A percentile compares a stretch with the other conserved stretches of the same genome.
These are phyloP conservation scores for Macrosoma leucophasiata DNA, from an alignment of 2,888 invertebrate species.

Conservation along the genomic window DNA sequence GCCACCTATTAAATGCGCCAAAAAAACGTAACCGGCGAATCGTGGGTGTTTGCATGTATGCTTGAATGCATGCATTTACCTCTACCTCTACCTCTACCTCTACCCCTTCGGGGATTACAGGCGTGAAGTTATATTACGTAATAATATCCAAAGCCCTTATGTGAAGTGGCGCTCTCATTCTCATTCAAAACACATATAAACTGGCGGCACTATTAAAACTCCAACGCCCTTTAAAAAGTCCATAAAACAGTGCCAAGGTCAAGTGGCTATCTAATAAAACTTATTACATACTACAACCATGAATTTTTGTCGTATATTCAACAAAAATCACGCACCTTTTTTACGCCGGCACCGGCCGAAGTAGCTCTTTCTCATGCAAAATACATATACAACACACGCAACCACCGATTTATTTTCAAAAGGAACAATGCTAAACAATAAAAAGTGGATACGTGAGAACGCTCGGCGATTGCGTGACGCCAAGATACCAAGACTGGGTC, in stretches of 20 bases:
- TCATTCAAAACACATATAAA: too few relatives aligned
- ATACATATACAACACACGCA: slow-evolving; percentile 41
- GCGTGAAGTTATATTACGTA: too few relatives aligned
- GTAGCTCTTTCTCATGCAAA: slow-evolving; percentile 45
- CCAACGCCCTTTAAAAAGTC: background rate
- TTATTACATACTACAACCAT: slow-evolving; percentile 35
- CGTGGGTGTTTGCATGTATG: too few relatives aligned
- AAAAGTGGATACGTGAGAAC: slow-evolving; percentile 35
- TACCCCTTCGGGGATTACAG: too few relatives aligned
- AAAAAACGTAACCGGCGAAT: too few relatives aligned
- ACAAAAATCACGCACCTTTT: slow-evolving; percentile 49
- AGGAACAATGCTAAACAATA: slow-evolving; percentile 41
- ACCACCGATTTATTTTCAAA: slow-evolving; percentile 38
- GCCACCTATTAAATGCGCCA: too few relatives aligned
- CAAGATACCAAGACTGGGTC: slow-evolving; percentile 29
- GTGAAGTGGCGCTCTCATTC: too few relatives aligned
- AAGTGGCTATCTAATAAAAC: slow-evolving; percentile 33
- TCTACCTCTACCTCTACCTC: too few relatives aligned
- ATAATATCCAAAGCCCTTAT: too few relatives aligned
- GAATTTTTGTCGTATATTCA: slow-evolving; percentile 38
- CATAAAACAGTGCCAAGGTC: background rate
- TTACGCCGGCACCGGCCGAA: slow-evolving; percentile 30
- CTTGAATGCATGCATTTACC: too few relatives aligned
- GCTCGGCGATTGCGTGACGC: slow-evolving; percentile 30
- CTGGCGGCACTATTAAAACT: background rate